phyloP scores from a whole-genome alignment of 1,140 invertebrate genomes.

The Panulirus ornatus region DNA sequence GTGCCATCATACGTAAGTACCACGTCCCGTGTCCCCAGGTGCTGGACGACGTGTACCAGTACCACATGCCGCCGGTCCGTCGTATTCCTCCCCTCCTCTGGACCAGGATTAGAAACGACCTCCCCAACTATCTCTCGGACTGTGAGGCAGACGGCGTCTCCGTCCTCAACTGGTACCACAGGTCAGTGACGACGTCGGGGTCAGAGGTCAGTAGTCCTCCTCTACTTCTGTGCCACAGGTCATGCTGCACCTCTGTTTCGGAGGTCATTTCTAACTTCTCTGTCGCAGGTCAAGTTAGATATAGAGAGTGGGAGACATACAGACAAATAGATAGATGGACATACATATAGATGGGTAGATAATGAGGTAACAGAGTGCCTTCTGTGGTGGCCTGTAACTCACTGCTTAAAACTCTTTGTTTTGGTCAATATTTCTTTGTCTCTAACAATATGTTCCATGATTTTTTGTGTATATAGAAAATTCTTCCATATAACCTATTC shows the following conservation, averaged over 20 bases:
- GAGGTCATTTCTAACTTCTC: neutral
- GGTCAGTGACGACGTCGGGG: slow-evolving; percentile 76
- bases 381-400: no score
- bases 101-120: slow-evolving; percentile 96
- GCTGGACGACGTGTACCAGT: slow-evolving; percentile 98
- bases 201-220: neutral
- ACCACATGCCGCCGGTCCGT: slow-evolving; percentile 96
- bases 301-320: neutral
- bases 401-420: no score
- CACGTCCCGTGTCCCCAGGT: no score
- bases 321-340: neutral
- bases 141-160: slow-evolving; percentile 97
- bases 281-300: neutral
- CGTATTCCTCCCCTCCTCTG: slow-evolving; percentile 96
- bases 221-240: no score
- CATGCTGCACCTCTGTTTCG: no score
- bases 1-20: no score
- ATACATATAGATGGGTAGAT: no score
- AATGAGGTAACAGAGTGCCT: no score
- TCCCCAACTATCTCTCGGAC: slow-evolving; percentile 97
- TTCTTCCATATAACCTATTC: no score
- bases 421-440: no score
- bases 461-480: no score
- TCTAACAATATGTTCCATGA: no score
- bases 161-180: slow-evolving; percentile 98